phyloP scores from a whole-genome alignment of 2,797 vertebrate genomes.

The Acrossocheilus wenchowensis region DNA sequence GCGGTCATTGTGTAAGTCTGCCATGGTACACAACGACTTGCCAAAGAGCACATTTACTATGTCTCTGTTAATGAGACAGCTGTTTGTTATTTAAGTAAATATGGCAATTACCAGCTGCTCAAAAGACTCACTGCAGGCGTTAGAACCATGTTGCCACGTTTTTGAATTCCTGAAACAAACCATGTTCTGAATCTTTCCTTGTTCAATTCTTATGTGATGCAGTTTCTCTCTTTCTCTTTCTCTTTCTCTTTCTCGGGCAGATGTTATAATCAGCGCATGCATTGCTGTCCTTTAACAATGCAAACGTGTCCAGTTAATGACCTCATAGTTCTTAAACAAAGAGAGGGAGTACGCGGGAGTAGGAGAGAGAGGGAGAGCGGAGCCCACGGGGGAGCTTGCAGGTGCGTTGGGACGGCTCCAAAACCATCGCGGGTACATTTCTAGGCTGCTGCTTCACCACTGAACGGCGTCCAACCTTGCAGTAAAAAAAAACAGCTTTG shows the following conservation, averaged over 20 bases:
- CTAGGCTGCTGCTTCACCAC: conserved; percentile 64
- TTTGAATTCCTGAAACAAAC: conserved; percentile 33
- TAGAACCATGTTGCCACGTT: conserved; percentile 13
- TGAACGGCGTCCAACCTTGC: conserved; percentile 60
- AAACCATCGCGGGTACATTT: conserved; percentile 64
- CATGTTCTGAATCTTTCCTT: conserved; percentile 27
- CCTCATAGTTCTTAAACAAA: conserved; percentile 66
- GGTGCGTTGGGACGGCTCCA: conserved; percentile 73
- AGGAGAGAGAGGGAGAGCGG: conserved; percentile 30
- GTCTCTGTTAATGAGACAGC: conserved; percentile 60
- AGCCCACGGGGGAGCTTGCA: conserved; percentile 68
- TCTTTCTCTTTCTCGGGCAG: conserved; percentile 9
- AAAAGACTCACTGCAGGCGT: conserved; percentile 48
- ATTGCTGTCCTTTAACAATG: conserved; percentile 62
- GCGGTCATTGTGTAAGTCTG: conserved; percentile 46
- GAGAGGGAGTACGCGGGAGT: conserved; percentile 47
- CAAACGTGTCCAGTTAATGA: conserved; percentile 72
- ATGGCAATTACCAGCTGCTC: conserved; percentile 57
- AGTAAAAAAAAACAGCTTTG: conserved; percentile 46
- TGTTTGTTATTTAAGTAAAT: conserved; percentile 61
- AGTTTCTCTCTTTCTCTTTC: conserved; percentile 18
- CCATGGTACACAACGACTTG: conserved; percentile 52
- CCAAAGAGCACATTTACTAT: conserved; percentile 54
- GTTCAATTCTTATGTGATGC: conserved; percentile 9
- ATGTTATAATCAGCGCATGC: conserved; percentile 42